Conservation (phyloP, 2,113 vertebrate species). For the Brienomyrus brachyistius region DNA sequence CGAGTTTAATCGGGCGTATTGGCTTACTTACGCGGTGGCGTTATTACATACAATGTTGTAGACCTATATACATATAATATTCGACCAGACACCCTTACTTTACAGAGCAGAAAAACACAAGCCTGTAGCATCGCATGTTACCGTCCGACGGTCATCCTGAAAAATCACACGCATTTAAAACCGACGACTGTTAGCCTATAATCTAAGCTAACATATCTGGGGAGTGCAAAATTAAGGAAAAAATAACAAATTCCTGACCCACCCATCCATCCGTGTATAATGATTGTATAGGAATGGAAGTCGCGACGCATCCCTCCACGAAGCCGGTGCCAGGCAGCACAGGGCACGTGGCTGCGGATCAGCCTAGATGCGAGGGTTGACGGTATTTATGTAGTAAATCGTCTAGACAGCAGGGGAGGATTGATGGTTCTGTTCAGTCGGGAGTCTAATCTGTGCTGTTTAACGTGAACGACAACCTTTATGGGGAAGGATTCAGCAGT, state of each 20-base stretch:
- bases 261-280: background rate
- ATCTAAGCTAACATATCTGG: background rate
- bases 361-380: background rate
- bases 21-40: background rate
- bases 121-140: background rate
- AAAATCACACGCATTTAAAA: background rate
- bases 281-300: background rate
- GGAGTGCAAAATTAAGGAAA: background rate
- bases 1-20: background rate
- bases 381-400: background rate
- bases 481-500: background rate
- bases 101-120: background rate
- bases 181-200: background rate
- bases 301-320: background rate
- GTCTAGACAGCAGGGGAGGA: background rate
- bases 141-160: background rate
- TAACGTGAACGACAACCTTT: background rate
- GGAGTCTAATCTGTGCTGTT: background rate
- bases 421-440: background rate
- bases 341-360: background rate
- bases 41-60: background rate
- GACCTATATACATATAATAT: background rate
- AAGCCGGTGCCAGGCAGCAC: background rate
- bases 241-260: background rate
- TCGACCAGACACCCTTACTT: background rate